Percentiles rank a stretch among this genome's conserved stretches.
Evolutionary conservation across 2,797 vertebrate species (phyloP).

Genomic region (Anisognathus igniventris): DNA sequence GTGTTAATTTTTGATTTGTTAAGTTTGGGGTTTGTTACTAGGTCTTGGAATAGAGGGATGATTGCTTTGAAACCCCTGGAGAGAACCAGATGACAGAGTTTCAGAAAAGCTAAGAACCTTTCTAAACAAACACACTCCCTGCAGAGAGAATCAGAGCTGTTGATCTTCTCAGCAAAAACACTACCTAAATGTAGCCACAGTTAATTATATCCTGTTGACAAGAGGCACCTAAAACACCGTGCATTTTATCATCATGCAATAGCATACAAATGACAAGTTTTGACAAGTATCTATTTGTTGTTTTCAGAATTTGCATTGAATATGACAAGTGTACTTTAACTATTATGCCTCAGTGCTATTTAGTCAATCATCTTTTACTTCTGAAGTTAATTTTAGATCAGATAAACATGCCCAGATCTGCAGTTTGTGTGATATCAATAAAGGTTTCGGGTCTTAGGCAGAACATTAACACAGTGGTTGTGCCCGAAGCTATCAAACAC

Average conservation of each 20-base stretch:
- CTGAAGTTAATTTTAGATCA: conserved; percentile 11
- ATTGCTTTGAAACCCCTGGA: conserved; percentile 21
- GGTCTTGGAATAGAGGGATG: not conserved
- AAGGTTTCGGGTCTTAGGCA: not conserved
- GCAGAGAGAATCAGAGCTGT: conserved; percentile 1
- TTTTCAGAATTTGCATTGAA: conserved; percentile 35
- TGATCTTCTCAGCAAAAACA: conserved; percentile 37
- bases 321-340: conserved; percentile 42
- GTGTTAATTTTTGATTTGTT: not conserved
- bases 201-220: conserved; percentile 55
- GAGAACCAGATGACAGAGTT: conserved; percentile 10
- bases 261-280: conserved; percentile 45
- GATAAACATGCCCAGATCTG: not conserved
- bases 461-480: not conserved
- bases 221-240: conserved; percentile 31
- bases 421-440: not conserved
- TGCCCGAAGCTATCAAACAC: not conserved
- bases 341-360: not conserved
- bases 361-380: conserved; percentile 6
- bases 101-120: not conserved
- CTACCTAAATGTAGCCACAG: conserved; percentile 21
- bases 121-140: conserved; percentile 31
- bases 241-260: conserved; percentile 20
- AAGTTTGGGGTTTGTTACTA: not conserved
- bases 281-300: conserved; percentile 64